Conservation (phyloP, 2,797 vertebrate genomes). For the Synaphobranchus kaupii region DNA sequence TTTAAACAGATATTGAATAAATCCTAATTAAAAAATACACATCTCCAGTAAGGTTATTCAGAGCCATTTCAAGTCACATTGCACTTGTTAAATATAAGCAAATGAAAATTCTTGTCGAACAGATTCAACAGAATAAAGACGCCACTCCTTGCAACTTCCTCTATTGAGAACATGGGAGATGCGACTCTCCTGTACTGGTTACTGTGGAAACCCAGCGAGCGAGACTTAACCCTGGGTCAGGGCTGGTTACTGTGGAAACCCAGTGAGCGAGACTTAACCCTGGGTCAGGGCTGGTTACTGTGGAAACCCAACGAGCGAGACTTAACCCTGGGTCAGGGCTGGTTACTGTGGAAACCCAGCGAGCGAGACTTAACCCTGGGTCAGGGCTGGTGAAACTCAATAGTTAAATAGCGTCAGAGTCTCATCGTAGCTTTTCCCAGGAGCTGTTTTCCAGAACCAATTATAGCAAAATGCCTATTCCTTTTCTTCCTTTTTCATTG, state of each 20-base stretch:
- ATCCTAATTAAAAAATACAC: not conserved
- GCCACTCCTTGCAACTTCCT: not conserved
- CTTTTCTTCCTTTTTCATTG: not conserved
- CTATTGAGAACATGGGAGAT: not conserved
- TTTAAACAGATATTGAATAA: not conserved
- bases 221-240: not conserved
- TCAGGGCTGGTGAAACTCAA: not conserved
- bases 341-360: slow-evolving; percentile 6
- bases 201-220: not conserved
- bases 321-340: not conserved
- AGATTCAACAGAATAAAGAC: not conserved
- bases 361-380: not conserved
- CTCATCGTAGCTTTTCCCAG: not conserved
- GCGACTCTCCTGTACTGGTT: not conserved
- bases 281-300: not conserved
- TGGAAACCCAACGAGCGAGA: not conserved
- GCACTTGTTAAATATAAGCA: not conserved
- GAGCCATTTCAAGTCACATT: not conserved
- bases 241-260: slow-evolving; percentile 14
- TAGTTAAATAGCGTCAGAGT: not conserved
- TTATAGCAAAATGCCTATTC: not conserved
- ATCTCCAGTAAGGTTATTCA: not conserved
- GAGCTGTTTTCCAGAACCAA: not conserved
- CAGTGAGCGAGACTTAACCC: not conserved
- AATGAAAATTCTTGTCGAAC: not conserved